Evolutionary conservation across 2,113 vertebrate species (phyloP).

Genomic region (Kobus ellipsiprymnus): DNA sequence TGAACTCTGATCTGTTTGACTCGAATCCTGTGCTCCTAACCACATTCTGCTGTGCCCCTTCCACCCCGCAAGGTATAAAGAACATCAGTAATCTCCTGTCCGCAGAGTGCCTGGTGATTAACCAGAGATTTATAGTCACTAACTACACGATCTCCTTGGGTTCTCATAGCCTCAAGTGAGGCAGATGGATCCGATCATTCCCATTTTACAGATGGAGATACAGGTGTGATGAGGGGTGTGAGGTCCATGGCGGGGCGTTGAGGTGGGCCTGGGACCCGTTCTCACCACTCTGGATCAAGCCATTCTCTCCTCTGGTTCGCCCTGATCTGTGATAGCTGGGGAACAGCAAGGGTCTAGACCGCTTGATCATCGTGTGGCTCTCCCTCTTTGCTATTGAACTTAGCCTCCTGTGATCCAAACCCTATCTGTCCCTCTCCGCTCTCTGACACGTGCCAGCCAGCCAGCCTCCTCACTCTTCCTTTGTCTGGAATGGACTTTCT

Average conservation of each 20-base stretch:
- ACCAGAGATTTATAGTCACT: background rate
- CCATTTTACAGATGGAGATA: background rate
- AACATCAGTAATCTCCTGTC: fast-evolving
- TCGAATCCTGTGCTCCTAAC: background rate
- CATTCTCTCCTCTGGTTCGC: background rate
- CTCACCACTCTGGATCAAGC: too few species aligned
- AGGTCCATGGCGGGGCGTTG: background rate
- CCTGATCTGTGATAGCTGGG: background rate
- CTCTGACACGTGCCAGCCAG: fast-evolving
- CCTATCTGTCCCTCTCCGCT: background rate
- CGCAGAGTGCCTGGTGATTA: background rate
- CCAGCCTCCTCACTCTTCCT: background rate
- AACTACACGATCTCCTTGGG: fast-evolving
- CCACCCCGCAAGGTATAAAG: background rate
- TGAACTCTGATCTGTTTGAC: background rate
- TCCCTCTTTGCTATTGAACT: background rate
- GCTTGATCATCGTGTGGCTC: background rate
- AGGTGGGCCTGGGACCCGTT: fast-evolving
- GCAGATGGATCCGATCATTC: fast-evolving
- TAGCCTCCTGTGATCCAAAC: background rate
- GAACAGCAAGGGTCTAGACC: background rate
- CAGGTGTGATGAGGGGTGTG: background rate
- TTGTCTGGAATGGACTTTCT: too few species aligned
- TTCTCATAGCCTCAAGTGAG: background rate
- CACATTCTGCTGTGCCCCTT: background rate